Evolutionary conservation across 1,140 invertebrate genomes (phyloP).

Genomic region (Drosophila cardini): DNA sequence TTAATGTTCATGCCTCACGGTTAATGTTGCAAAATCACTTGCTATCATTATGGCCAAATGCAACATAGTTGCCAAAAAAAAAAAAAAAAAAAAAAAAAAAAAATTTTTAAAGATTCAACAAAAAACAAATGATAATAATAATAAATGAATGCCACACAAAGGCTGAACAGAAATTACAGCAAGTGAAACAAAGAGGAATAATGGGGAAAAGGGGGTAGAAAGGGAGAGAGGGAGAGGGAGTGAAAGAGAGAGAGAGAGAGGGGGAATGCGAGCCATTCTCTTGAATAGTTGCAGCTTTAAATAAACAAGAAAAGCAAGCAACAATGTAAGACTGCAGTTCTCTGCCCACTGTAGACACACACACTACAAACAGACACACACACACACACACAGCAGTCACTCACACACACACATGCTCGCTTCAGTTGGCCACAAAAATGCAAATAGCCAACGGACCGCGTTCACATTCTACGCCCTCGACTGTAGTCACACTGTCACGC

Average conservation of each 20-base stretch:
- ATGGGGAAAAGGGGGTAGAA: not conserved
- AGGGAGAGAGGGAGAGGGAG: not conserved
- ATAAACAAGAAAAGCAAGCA: slow-evolving; percentile 38
- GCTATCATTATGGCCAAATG: slow-evolving; percentile 52
- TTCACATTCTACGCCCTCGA: slow-evolving; percentile 12
- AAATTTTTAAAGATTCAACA: slow-evolving; percentile 16
- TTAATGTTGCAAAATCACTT: slow-evolving; percentile 75
- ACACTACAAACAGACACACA: slow-evolving; percentile 1
- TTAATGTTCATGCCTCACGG: slow-evolving; percentile 61
- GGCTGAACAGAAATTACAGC: slow-evolving; percentile 32
- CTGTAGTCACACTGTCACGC: not conserved
- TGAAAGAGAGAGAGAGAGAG: not conserved
- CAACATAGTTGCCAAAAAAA: slow-evolving; percentile 39
- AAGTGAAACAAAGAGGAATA: not conserved
- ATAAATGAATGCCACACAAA: slow-evolving; percentile 46
- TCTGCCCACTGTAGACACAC: slow-evolving; percentile 10
- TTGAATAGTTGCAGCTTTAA: slow-evolving; percentile 44
- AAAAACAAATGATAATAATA: slow-evolving; percentile 17
- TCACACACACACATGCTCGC: slow-evolving; percentile 17
- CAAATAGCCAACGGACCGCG: slow-evolving; percentile 46
- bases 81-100: slow-evolving; percentile 33
- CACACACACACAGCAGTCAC: slow-evolving; percentile 21
- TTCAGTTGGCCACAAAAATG: slow-evolving; percentile 49
- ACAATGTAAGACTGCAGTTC: slow-evolving; percentile 42
- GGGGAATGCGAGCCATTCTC: slow-evolving; percentile 4